Base-by-base conservation (phyloP, 2,888 invertebrate genomes). In the Resseliella maxima region DNA sequence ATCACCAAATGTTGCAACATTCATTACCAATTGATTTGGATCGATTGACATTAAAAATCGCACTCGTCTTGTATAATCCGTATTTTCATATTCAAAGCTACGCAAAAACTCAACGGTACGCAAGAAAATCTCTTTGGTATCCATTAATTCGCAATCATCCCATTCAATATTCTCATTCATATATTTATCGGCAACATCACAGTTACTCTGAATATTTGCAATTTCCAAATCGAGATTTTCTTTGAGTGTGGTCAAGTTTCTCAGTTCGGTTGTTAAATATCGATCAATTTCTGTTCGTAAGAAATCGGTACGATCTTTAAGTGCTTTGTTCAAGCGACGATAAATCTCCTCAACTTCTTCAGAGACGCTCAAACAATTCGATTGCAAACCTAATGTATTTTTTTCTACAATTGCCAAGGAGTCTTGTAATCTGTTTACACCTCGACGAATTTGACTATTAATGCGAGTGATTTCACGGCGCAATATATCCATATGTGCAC, bases 271-370 rank as follows among this genome's bases (percentile, higher is more conserved):
- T 86, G 95, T 94, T 89, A 97, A 92, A 91, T 98, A 99, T 88
- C 96, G 95, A 90, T 99, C 98, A 88, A 99, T 94, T 93, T 99
- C 98, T 89, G 94, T 94, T 89, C 96, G 94, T 88, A 97, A 92
- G 90, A 95, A 94, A 89, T 97, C 97, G 27, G 97, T 96, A 89
- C 97, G 94, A 92, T 97, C 97, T 92, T 97, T 97, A 45, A 97
- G 92, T 83, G 97, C 97, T 91, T 97, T 97, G 87, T 95, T 94
- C 88, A 98, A 93, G 89, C 97, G 94, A 89, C 96, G 93, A 90
- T 96, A 95, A 88, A 97, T 96, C 92, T 98, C 98, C 88, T 98
- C 97, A 85, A 99, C 95, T 92, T 99, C 99, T 89, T 98, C 97
- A 86, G 95, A 94, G 5, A 98, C 98, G 87, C 96, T 95, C 86